phyloP scores from a whole-genome alignment of 2,888 invertebrate species.

The Scaptomyza parva region DNA sequence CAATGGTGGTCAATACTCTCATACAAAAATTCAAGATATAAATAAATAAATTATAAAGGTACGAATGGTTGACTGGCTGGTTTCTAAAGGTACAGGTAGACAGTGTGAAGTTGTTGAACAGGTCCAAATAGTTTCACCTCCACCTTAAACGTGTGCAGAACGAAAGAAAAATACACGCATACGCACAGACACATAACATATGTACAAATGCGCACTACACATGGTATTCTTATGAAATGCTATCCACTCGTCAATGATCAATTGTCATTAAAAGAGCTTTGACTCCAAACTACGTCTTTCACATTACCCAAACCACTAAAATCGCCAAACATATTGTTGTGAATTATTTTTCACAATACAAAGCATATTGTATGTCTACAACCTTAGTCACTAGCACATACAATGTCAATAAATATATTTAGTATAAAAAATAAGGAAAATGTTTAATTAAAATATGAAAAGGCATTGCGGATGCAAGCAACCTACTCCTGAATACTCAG shows the following conservation, averaged over 20 bases:
- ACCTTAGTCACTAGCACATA: slow-evolving; percentile 7
- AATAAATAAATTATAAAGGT: slow-evolving; percentile 79
- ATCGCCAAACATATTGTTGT: slow-evolving; percentile 19
- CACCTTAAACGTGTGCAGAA: slow-evolving; percentile 70
- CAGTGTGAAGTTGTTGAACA: slow-evolving; percentile 80
- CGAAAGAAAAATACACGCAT: slow-evolving; percentile 55
- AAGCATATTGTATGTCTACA: neutral
- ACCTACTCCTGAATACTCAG: no score
- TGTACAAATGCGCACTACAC: slow-evolving; percentile 62
- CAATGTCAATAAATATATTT: no score
- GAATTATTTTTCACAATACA: slow-evolving; percentile 11
- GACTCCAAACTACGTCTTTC: slow-evolving; percentile 69
- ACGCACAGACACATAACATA: slow-evolving; percentile 9
- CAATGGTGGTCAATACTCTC: slow-evolving; percentile 83
- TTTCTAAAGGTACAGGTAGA: slow-evolving; percentile 68
- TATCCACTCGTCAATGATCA: slow-evolving; percentile 83
- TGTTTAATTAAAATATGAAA: no score
- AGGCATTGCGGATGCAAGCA: no score
- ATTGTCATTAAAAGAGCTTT: slow-evolving; percentile 84
- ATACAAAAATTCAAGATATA: slow-evolving; percentile 78
- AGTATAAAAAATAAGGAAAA: no score
- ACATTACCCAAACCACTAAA: slow-evolving; percentile 29
- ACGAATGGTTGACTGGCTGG: slow-evolving; percentile 66
- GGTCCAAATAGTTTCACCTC: slow-evolving; percentile 78
- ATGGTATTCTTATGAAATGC: slow-evolving; percentile 81